Evolutionary conservation across 2,888 invertebrate genomes (phyloP), one percentile per base, ranked within the genome.

Genomic region (Drosophila colorata): DNA sequence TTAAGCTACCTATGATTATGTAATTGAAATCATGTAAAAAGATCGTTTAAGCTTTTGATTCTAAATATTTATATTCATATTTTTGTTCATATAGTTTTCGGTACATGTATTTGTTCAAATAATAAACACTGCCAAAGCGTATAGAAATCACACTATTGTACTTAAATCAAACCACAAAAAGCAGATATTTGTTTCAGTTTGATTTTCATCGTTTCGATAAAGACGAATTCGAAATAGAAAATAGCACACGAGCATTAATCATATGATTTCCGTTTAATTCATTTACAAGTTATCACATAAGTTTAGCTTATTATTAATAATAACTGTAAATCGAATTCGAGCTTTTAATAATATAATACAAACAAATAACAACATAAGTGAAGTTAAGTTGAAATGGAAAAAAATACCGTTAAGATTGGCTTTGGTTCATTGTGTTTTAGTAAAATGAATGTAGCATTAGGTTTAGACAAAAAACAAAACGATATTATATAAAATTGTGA

Each of bases 111-210:
- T 88, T 81, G 80, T 90, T 88, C 81, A 84, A 89, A 86, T 71
- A 71, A 80, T 79, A 89, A 89, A 90, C 90, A 90, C 90, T 90
- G 90, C 90, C 90, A 90, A 90, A 77, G 90, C 90, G 90, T 87
- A 88, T 89, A 87, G 87, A 80, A 90, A 90, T 89, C 90, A 90
- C 88, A 78, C 72, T 41, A 80, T 80, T 69, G 69, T 72, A 76
- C 69, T 69, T 55, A 57, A 66, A 65, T 41, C 49, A 69, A 58
- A 59, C 55, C 44, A 47, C 44, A 72, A 67, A 53, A 53, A 67
- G 49, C 44, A 66, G 61, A 66, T 47, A 66, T 58, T 57, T 61
- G 46, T 31, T 46, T 60, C 53, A 63, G 11, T 48, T 63, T 48
- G 14, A 49, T 63, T 61, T 52, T 44, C 13, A 55, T 57, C 43